phyloP scores from a whole-genome alignment of 2,113 vertebrate genomes.

The Pheucticus melanocephalus region DNA sequence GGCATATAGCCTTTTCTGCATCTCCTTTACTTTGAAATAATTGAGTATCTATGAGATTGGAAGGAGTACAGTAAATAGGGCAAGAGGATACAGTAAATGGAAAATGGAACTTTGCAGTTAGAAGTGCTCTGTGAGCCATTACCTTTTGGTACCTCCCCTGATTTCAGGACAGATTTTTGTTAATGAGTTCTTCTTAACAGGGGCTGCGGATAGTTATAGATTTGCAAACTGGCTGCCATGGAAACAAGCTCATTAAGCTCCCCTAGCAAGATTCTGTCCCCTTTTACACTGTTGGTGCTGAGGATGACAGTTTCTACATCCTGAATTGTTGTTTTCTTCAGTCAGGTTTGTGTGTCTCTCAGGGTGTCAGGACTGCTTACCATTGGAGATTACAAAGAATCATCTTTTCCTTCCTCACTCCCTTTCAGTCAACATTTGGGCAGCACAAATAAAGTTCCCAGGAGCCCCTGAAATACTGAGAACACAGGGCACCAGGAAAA shows the following conservation, averaged over 20 bases:
- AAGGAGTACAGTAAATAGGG: background rate
- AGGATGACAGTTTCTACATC: background rate
- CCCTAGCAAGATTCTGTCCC: background rate
- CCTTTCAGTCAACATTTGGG: background rate
- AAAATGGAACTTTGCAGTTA: background rate
- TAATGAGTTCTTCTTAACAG: background rate
- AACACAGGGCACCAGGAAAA: background rate
- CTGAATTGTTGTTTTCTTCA: background rate
- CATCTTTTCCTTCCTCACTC: background rate
- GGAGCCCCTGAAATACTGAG: background rate
- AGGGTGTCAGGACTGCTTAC: background rate
- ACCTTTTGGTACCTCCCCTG: background rate
- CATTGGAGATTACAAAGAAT: background rate
- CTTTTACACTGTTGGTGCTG: background rate
- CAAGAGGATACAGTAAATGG: background rate
- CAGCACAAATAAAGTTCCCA: background rate
- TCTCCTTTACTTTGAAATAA: background rate
- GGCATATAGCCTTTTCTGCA: background rate
- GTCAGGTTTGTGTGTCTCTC: background rate
- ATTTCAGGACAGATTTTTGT: background rate
- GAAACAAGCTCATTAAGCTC: background rate
- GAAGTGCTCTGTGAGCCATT: background rate
- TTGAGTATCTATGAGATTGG: background rate
- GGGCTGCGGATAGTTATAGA: background rate
- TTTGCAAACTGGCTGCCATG: constrained; percentile 2